phyloP scores from a whole-genome alignment of 2,113 vertebrate species.

The Pelmatolapia mariae region DNA sequence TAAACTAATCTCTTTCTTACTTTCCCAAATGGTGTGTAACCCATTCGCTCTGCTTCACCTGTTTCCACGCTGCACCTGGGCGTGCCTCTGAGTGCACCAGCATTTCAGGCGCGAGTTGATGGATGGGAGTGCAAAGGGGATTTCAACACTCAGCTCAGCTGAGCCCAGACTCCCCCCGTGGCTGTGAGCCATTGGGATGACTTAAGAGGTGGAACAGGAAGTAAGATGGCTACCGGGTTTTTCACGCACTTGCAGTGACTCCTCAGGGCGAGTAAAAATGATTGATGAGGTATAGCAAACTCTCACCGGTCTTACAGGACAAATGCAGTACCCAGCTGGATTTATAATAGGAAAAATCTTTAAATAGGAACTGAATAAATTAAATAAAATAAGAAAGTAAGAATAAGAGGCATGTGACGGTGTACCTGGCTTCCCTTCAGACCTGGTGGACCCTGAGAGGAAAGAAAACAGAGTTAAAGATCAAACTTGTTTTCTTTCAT shows the following conservation, averaged over 20 bases:
- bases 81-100: not conserved
- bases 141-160: constrained; percentile 18
- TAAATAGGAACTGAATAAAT: not conserved
- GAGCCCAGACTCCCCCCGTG: constrained; percentile 22
- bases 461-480: not conserved
- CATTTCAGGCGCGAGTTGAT: constrained; percentile 14
- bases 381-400: not conserved
- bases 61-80: constrained; percentile 17
- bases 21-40: constrained; percentile 33
- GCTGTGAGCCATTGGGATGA: not conserved
- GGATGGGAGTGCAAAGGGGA: constrained; percentile 34
- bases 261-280: constrained; percentile 15
- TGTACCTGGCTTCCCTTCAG: constrained; percentile 75
- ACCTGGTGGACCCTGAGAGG: constrained; percentile 67
- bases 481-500: not conserved
- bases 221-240: constrained; percentile 7
- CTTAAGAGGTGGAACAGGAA: constrained; percentile 31
- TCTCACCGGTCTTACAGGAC: constrained; percentile 1
- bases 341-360: not conserved
- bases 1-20: constrained; percentile 16
- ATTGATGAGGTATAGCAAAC: constrained; percentile 8
- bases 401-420: not conserved
- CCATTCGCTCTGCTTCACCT: constrained; percentile 26
- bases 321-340: not conserved
- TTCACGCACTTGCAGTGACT: not conserved